A percentile compares a stretch with the other conserved stretches of the same genome.
Conservation (phyloP, 2,888 invertebrate genomes). For the Zaprionus obscuricornis region DNA sequence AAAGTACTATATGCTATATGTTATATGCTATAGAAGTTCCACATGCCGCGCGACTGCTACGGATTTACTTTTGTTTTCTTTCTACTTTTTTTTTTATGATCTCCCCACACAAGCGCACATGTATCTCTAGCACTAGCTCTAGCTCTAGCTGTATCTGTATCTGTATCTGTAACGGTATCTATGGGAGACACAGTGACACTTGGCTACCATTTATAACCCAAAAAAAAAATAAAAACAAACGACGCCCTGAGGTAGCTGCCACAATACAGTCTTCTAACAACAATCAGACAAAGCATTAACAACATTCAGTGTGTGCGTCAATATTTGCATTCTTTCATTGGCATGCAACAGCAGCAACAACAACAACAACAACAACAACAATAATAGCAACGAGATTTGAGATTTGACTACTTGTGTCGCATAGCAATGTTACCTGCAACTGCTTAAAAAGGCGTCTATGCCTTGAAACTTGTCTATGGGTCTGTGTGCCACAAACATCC, state of each 20-base stretch:
- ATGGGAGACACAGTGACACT: conserved; percentile 22
- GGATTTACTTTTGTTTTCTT: conserved; percentile 53
- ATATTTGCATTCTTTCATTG: conserved; percentile 68
- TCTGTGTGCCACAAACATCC: conserved; percentile 68
- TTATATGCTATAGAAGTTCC: conserved; percentile 28
- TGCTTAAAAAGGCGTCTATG: conserved; percentile 26
- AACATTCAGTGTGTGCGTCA: conserved; percentile 57
- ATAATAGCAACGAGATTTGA: conserved; percentile 27
- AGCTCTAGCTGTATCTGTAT: background rate
- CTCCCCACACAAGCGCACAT: background rate
- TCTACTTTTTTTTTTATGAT: conserved; percentile 40
- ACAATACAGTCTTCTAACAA: conserved; percentile 46
- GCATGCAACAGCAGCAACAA: conserved; percentile 30
- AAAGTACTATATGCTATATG: no score
- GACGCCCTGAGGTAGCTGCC: conserved; percentile 61
- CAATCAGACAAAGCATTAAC: conserved; percentile 54
- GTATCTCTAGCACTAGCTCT: conserved; percentile 4
- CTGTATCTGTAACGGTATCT: conserved; percentile 15
- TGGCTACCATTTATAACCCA: conserved; percentile 60
- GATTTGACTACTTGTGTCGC: conserved; percentile 43
- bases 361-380: conserved; percentile 22
- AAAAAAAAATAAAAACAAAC: conserved; percentile 56
- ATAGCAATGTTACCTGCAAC: conserved; percentile 52
- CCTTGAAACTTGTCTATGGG: conserved; percentile 17
- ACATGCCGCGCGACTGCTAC: conserved; percentile 24